Conservation (phyloP, 2,888 invertebrate species). For the Erebia ligea region DNA sequence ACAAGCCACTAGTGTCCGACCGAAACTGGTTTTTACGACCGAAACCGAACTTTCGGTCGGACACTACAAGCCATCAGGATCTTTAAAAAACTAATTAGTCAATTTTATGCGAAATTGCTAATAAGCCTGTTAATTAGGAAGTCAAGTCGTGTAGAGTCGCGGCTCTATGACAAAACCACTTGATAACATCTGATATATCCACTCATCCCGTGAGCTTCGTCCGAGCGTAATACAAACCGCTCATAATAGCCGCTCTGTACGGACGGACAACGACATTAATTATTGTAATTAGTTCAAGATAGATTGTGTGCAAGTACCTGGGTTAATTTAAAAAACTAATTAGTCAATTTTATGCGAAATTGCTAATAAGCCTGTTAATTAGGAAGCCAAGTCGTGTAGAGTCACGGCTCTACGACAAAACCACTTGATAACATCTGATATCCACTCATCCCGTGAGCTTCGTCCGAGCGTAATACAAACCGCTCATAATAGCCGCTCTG, state of each 20-base stretch:
- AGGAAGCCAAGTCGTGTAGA: neutral
- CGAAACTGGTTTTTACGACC: too few species aligned
- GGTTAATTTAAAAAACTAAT: too few species aligned
- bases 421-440: slow-evolving; percentile 57
- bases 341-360: too few species aligned
- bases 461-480: slow-evolving; percentile 57
- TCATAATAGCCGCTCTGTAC: slow-evolving; percentile 44
- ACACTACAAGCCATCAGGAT: too few species aligned
- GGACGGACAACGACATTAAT: slow-evolving; percentile 22
- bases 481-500: slow-evolving; percentile 44
- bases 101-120: too few species aligned
- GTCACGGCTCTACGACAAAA: slow-evolving; percentile 43
- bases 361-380: too few species aligned
- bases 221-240: slow-evolving; percentile 56
- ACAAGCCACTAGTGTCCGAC: too few species aligned
- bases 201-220: slow-evolving; percentile 54
- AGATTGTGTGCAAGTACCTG: too few species aligned
- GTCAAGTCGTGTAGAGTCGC: slow-evolving; percentile 5
- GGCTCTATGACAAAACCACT: slow-evolving; percentile 52
- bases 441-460: slow-evolving; percentile 54
- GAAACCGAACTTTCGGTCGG: too few species aligned
- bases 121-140: neutral
- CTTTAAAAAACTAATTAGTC: too few species aligned
- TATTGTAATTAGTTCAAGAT: slow-evolving; percentile 10
- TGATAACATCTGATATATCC: slow-evolving; percentile 54